Base-by-base conservation (phyloP, 2,113 vertebrate species). In the Thinocorus orbignyianus region DNA sequence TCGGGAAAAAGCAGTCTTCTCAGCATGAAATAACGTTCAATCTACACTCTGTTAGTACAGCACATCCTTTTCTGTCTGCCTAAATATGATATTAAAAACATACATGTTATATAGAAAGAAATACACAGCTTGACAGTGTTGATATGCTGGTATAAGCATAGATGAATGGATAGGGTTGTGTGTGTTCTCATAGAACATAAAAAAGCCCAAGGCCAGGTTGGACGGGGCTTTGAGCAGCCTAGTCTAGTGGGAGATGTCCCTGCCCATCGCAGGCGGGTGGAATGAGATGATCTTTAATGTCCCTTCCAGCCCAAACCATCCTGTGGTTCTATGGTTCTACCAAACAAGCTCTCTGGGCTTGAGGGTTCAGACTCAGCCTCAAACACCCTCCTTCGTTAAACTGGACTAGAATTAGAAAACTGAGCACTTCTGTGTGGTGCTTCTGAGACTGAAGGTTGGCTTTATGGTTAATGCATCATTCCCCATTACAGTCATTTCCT, bases 401-500 rank as follows among this genome's bases (percentile, higher is more conserved):
- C 26, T 30, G 80, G 72, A 3, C 62, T 8, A 2, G 24, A 7
- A 6, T 8, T 61, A 94, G 79, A 19, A 66, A 73, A 52, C 71
- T 46, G 82, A 79, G 87, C 69, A 0, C 51, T 94, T 82, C 44
- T 49, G 2, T 14, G 62, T 30, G 81, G 6, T 87, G 72, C 93
- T 78, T n/a, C 54, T 35, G 81, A 83, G 73, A 25, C 70, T 13
- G 35, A 52, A 55, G 51, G 42, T 35, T 91, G 89, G 90, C 42
- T 5, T 68, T 66, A 7, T 11, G 52, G 62, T 70, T 80, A 88
- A 73, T 85, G 72, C 93, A 74, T 87, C 94, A 20, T 39, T 73
- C 77, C 91, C 79, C 74, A 80, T 62, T 49, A n/a, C 65, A 80
- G 48, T 6, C 73, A 90, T 92, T 96, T 96, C 95, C 92, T 92